Evolutionary conservation across 2,113 vertebrate species (phyloP), one percentile per base, ranked within the genome.

Genomic region (Pachypanchax playfairii): DNA sequence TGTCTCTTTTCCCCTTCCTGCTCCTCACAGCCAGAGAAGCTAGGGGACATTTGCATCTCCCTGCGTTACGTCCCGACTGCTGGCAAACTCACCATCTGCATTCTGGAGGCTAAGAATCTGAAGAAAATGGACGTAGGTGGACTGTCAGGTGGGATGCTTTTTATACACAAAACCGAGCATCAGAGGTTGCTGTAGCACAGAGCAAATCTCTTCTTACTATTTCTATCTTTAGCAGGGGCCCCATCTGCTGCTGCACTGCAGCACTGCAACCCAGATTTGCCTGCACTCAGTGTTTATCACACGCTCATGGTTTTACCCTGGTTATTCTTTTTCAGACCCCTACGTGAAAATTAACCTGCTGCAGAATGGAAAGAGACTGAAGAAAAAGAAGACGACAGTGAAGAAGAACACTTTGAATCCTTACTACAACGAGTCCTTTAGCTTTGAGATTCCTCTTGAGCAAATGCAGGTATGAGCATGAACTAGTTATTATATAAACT

Each of bases 81-180:
- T 0, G 97, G 97, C 46, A 99, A 99, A 70, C 94, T 99, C 80
- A 99, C 97, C 1, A 97, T 99, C 83, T 98, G 96, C 69, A 97
- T 99, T 76, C 90, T 99, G 84, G 97, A 99, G 56, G 97, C 97
- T 66, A 99, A 99, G 92, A 99, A 99, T 86, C 92, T 99, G 77
- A 99, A 99, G 93, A 99, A 99, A 90, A 99, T 99, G 97, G 97
- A 99, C 17, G 97, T 99, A 0, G 97, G 97, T 0, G 97, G 97
- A 49, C 93, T 99, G 63, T 99, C 97, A 92, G 97, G 97, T 79
- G 49, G 62, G 70, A 21, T 42, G 3, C 22, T 43, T 39, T 95
- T 49, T 6, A 24, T 31, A 14, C 31, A 33, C 48, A 26, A 39
- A 54, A 17, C 52, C 20, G 43, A 68, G 66, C 29, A n/a, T 21